Evolutionary conservation across 2,113 vertebrate species (phyloP).

Genomic region (Telmatochromis sp.): DNA sequence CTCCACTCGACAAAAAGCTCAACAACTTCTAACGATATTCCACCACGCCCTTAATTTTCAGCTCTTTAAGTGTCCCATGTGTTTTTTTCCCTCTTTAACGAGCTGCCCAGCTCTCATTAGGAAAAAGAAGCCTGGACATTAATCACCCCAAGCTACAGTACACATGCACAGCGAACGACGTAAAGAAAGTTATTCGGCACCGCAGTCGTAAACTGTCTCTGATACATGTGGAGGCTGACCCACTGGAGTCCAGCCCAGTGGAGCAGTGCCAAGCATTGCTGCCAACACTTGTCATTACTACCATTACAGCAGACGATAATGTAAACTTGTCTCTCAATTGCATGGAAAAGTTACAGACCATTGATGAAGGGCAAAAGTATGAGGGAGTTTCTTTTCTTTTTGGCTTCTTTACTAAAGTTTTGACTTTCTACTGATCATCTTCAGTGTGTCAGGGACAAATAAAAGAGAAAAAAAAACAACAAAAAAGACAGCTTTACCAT

Average conservation of each 20-base stretch:
- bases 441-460: neutral
- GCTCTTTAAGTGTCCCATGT: conserved; percentile 45
- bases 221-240: conserved; percentile 53
- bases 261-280: conserved; percentile 18
- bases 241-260: conserved; percentile 15
- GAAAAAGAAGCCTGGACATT: conserved; percentile 36
- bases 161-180: neutral
- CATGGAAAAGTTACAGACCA: neutral
- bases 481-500: neutral
- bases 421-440: neutral
- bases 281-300: conserved; percentile 26
- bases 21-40: neutral
- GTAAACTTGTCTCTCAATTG: conserved; percentile 16
- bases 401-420: neutral
- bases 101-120: conserved; percentile 47
- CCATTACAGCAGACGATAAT: conserved; percentile 15
- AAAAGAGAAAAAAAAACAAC: neutral
- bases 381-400: neutral
- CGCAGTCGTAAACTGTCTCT: conserved; percentile 27
- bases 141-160: conserved; percentile 36
- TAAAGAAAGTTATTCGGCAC: conserved; percentile 15
- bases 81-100: conserved; percentile 31
- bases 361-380: neutral
- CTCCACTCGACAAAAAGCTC: neutral
- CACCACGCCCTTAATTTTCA: conserved; percentile 27